Base-by-base conservation (phyloP, 2,888 invertebrate genomes). In the Drosophila maculinotata region DNA sequence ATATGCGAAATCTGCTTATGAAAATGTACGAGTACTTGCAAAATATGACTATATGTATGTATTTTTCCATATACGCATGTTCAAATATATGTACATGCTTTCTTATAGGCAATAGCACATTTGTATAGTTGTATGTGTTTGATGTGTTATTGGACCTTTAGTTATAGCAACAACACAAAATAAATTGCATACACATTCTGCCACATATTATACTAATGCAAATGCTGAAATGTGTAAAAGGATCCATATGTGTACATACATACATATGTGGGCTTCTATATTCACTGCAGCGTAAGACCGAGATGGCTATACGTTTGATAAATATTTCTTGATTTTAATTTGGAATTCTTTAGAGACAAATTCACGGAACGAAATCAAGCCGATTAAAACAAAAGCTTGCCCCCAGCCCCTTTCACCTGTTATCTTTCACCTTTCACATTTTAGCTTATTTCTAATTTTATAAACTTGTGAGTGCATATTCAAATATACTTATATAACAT, bases 261-360 rank as follows among this genome's bases (percentile, higher is more conserved):
- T 44, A 25, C 48, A 38, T 15, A 12, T 42, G 39, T 30, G 25
- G 26, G 23, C 41, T 14, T 26, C 1, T 28, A 25, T 7, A 14
- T 1, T 6, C 26, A n/a, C 9, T 23, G 10, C 20, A 39, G 15
- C 39, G 42, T 15, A 12, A 42, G 65, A 44, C 9, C 20, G 20
- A 20, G 2, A 20, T 2, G 20, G 20, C 2, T 20, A 20, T 20
- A 20, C 4, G 20, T 20, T 20, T 20, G 20, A 20, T 20, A 41
- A 39, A 63, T 35, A 64, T 62, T 54, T 65, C 39, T 47, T 56
- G 64, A 48, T 49, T 65, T 48, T 59, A 59, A 51, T 63, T 63
- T 59, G 38, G 30, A 59, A 63, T 57, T 63, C 59, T 45, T 20
- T 20, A 20, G 20, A 20, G 10, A 36, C 17, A 36, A 3, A 17